Evolutionary conservation across 2,113 vertebrate genomes (phyloP).

Genomic region (Tursiops truncatus): DNA sequence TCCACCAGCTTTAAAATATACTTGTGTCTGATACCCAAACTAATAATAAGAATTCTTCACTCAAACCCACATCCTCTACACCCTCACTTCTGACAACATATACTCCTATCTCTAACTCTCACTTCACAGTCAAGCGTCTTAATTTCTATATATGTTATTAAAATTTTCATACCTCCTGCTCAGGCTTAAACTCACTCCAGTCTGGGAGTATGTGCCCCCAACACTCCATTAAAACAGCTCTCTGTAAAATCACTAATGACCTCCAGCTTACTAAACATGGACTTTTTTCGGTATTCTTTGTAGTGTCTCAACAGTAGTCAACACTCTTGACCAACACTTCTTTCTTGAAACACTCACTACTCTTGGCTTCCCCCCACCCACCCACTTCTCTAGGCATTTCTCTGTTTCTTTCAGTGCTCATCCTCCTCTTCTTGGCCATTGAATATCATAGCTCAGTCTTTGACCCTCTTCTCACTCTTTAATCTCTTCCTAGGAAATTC

Average conservation of each 20-base stretch:
- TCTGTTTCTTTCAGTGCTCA: not conserved
- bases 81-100: not conserved
- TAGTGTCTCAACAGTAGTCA: not conserved
- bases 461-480: not conserved
- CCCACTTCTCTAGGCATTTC: not conserved
- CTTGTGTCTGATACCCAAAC: not conserved
- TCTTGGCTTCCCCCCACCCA: not conserved
- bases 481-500: not conserved
- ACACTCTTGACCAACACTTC: not conserved
- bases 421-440: not conserved
- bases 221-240: not conserved
- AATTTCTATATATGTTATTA: not conserved
- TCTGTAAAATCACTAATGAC: not conserved
- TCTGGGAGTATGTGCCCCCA: not conserved
- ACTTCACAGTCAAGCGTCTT: not conserved
- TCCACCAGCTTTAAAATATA: not conserved
- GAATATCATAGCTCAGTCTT: not conserved
- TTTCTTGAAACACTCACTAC: not conserved
- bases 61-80: not conserved
- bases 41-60: not conserved
- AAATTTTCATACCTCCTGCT: not conserved
- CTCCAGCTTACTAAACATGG: not conserved
- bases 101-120: not conserved
- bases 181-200: not conserved
- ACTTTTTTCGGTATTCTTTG: not conserved